A percentile compares a stretch with the other conserved stretches of the same genome.
These are phyloP conservation scores for Pelmatolapia mariae DNA, from an alignment of 2,113 vertebrate genomes.

Conservation along the genomic window DNA sequence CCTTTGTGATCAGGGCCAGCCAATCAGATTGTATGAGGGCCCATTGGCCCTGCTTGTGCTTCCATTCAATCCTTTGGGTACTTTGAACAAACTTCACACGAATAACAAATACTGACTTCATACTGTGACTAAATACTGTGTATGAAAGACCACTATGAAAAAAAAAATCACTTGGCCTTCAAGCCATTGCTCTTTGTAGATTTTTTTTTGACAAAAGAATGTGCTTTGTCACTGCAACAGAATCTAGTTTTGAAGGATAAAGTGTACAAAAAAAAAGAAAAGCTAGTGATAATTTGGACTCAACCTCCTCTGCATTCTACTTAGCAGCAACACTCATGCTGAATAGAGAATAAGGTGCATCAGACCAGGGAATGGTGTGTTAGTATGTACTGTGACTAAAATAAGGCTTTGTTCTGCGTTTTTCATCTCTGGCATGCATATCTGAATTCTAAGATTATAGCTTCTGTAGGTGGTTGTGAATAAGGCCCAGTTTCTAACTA, in stretches of 20 bases:
- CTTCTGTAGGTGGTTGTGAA: conserved; percentile 1
- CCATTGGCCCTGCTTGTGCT: background rate
- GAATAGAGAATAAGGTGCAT: conserved; percentile 46
- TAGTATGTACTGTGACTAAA: conserved; percentile 39
- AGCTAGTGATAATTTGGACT: conserved; percentile 5
- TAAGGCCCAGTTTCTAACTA: background rate
- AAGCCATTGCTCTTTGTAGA: background rate
- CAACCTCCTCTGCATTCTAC: conserved; percentile 17
- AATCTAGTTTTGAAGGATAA: conserved; percentile 13
- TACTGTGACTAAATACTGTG: background rate
- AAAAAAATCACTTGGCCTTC: background rate
- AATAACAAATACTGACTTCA: background rate
- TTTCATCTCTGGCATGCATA: conserved; percentile 13
- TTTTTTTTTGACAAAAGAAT: background rate
- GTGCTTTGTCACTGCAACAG: background rate
- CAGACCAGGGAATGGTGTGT: conserved; percentile 16
- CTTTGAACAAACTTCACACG: background rate
- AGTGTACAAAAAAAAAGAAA: background rate
- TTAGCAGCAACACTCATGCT: conserved; percentile 4
- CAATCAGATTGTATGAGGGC: background rate
- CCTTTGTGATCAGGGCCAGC: background rate
- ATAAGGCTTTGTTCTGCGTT: conserved; percentile 36
- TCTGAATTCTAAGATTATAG: conserved; percentile 2
- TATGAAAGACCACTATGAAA: background rate
- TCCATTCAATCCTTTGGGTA: background rate